Conservation (phyloP, 2,113 vertebrate genomes). For the Cryptotis parvus region DNA sequence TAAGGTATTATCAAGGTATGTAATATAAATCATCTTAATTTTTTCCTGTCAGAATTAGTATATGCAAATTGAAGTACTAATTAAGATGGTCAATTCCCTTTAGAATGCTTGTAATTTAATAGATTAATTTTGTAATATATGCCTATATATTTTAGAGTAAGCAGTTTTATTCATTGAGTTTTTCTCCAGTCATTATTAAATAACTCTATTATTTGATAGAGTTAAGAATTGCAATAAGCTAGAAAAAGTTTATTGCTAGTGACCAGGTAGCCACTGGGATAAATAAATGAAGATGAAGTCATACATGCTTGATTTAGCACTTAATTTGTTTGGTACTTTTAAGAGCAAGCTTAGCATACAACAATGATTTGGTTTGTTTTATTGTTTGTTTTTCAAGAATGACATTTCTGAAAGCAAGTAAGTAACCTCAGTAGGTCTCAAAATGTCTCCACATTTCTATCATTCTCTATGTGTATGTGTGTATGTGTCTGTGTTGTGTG, state of each 20-base stretch:
- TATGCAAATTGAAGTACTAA: background rate
- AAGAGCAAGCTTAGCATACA: background rate
- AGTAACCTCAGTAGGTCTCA: background rate
- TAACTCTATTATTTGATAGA: background rate
- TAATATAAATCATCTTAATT: background rate
- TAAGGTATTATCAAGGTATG: background rate
- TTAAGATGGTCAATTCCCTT: background rate
- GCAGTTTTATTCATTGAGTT: background rate
- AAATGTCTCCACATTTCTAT: background rate
- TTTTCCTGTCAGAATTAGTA: background rate
- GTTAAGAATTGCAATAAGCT: background rate
- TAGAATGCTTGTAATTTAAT: slow-evolving; percentile 18
- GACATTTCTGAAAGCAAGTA: slow-evolving; percentile 2
- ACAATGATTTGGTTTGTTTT: background rate
- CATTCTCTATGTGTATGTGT: background rate
- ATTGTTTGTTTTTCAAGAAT: too few relatives aligned
- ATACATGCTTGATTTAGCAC: background rate
- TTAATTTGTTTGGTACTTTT: background rate
- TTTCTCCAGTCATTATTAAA: slow-evolving; percentile 40
- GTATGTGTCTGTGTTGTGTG: background rate
- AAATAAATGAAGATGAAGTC: background rate
- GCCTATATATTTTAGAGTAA: background rate
- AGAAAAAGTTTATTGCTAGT: background rate
- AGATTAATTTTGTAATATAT: background rate
- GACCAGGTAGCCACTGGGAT: background rate